These are phyloP conservation scores for Catocala nupta DNA, from an alignment of 2,888 invertebrate genomes.

Conservation along the genomic window DNA sequence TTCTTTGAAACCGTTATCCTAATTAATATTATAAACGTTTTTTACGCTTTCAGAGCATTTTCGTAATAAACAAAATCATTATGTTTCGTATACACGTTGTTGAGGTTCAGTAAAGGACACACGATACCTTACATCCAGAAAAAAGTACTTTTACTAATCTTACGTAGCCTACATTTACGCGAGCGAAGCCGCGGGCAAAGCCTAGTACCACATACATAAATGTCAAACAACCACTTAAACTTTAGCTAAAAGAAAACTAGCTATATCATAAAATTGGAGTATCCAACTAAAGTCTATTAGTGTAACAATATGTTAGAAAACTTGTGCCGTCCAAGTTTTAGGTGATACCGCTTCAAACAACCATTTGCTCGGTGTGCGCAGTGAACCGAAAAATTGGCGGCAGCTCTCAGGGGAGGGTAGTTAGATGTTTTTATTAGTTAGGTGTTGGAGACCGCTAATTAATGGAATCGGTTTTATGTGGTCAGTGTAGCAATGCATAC, in stretches of 20 bases:
- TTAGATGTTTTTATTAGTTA: constrained; percentile 15
- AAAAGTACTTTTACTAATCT: no score
- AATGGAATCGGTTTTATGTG: background rate
- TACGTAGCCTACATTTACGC: no score
- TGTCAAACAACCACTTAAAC: no score
- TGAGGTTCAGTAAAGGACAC: no score
- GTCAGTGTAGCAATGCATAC: background rate
- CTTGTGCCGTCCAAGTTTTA: constrained; percentile 36
- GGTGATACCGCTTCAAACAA: constrained; percentile 42
- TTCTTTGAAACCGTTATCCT: no score
- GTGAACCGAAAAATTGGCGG: constrained; percentile 45
- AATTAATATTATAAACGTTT: no score
- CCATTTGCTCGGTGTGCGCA: constrained; percentile 38
- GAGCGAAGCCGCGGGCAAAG: no score
- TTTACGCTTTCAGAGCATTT: no score
- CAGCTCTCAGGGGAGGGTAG: constrained; percentile 15
- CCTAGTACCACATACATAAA: no score
- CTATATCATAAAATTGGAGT: constrained; percentile 23
- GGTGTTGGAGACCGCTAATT: constrained; percentile 10
- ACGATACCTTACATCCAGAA: no score
- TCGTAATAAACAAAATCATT: no score
- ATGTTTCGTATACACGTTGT: no score
- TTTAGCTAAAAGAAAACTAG: background rate
- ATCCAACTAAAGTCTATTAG: constrained; percentile 29
- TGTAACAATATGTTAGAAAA: constrained; percentile 29